Conservation (phyloP, 1,140 invertebrate species). For the Drosophila willistoni region DNA sequence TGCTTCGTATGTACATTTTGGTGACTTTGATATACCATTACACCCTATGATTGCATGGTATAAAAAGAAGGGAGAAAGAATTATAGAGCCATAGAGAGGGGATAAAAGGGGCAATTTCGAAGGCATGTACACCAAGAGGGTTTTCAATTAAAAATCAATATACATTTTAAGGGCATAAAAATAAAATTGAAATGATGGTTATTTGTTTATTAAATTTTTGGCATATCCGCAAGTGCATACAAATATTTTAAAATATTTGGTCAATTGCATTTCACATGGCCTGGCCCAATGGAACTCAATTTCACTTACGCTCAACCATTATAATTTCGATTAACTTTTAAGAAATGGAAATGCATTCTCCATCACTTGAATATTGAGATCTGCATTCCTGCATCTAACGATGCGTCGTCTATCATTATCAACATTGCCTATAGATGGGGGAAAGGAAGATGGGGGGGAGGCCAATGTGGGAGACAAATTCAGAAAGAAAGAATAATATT, state of each 20-base stretch:
- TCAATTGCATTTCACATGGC: background rate
- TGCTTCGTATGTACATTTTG: no score
- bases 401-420: conserved; percentile 7
- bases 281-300: conserved; percentile 23
- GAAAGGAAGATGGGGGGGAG: no score
- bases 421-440: no score
- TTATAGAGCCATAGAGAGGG: no score
- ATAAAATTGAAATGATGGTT: conserved; percentile 30
- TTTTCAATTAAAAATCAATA: conserved; percentile 64
- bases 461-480: no score
- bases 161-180: conserved; percentile 42
- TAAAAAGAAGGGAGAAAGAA: no score
- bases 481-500: conserved; percentile 1
- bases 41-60: no score
- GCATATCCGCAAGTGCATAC: conserved; percentile 9
- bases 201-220: conserved; percentile 18
- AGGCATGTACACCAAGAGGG: background rate
- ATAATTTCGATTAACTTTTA: conserved; percentile 20
- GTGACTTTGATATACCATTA: no score
- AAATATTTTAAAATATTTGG: conserved; percentile 4
- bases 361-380: conserved; percentile 45
- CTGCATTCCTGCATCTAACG: conserved; percentile 24
- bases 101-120: no score
- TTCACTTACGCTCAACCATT: conserved; percentile 24
- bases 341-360: conserved; percentile 45